Conservation (phyloP, 2,113 vertebrate species). For the Notiomystis cincta region DNA sequence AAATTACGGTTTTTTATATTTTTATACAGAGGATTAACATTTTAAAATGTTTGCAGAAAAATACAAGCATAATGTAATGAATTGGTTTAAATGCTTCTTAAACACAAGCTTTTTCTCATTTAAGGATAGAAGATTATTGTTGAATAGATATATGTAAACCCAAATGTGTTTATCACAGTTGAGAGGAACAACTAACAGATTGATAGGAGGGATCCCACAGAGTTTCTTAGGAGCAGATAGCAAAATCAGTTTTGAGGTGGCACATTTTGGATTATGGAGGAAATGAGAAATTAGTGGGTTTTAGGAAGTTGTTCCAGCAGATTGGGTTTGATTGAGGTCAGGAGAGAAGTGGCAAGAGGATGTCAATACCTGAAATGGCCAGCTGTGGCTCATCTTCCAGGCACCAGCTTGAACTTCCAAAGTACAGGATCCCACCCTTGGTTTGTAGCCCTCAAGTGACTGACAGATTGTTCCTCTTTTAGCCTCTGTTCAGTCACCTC, state of each 20-base stretch:
- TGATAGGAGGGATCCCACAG: background rate
- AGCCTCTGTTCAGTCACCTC: background rate
- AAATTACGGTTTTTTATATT: background rate
- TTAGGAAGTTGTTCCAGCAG: background rate
- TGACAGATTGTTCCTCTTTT: background rate
- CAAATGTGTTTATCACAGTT: background rate
- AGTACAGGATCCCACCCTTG: background rate
- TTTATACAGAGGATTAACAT: background rate
- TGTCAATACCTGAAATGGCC: background rate
- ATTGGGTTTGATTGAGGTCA: background rate
- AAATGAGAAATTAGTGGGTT: background rate
- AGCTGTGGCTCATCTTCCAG: background rate
- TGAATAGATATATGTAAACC: background rate
- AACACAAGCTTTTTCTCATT: background rate
- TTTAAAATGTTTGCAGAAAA: background rate
- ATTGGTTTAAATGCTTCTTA: background rate
- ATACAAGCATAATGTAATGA: background rate
- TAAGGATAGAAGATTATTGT: background rate
- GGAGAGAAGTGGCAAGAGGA: background rate
- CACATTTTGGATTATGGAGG: background rate
- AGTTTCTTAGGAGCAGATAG: background rate
- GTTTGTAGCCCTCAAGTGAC: background rate
- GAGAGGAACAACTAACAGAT: background rate
- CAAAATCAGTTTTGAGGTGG: background rate
- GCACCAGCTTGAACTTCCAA: background rate